Base-by-base conservation (phyloP, 1,140 invertebrate species). In the Meloidogyne exigua region DNA sequence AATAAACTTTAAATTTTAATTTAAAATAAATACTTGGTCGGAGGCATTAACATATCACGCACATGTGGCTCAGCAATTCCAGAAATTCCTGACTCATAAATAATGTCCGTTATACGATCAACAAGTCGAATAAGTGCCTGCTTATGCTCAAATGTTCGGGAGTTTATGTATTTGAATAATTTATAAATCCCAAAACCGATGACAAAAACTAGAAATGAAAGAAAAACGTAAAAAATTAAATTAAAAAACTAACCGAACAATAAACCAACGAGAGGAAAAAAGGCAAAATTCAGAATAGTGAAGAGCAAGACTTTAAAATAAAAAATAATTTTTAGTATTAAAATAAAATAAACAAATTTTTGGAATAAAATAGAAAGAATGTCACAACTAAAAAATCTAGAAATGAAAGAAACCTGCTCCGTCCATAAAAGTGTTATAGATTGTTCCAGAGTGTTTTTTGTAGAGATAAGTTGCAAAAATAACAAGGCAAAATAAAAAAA, bases 51-150 rank as follows among this genome's bases (percentile, higher is more conserved):
- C 67, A 78, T 44, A 57, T 83, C 82, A 12, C 82, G 77, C 26
- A 83, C 72, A 39, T 83, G 82, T 36, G 81, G 83, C 36, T 83
- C 84, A 32, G 82, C 81, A 18, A 85, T 42, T 10, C 84, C 84
- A 18, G 65, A 49, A 62, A 39, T 23, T 9, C 75, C 77, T 13
- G 80, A 68, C 32, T 83, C 80, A 13, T 82, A 71, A 66, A 82
- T 81, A 42, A 79, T 72, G 32, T 82, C 81, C 9, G 84, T 82
- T 25, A 83, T 84, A 10, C 73, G 57, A 18, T 85, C 82, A 44
- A 83, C 77, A 13, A 83, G 72, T 18, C 72, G 70, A 21, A 77
- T 78, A 13, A 76, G 62, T 28, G 73, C n/a, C 2, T 32, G 32
- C 23, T 80, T 69, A 15, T 73, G 65, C 18, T 78, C 28, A 21